Base-by-base conservation (phyloP, 2,113 vertebrate genomes). In the Entelurus aequoreus region DNA sequence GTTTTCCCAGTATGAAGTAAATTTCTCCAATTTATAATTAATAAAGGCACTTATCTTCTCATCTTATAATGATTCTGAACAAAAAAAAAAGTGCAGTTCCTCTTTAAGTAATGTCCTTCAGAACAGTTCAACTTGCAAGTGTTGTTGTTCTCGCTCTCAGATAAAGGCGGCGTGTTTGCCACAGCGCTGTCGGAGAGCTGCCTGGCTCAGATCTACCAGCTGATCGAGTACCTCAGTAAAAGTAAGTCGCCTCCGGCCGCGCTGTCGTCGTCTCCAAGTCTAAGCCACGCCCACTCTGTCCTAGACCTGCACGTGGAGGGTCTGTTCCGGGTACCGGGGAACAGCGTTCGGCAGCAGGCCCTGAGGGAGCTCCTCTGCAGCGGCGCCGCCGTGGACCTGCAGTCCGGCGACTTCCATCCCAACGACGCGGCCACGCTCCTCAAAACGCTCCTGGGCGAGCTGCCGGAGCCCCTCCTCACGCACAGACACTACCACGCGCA, bases 401-500 rank as follows among this genome's bases (percentile, higher is more conserved):
- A 93, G 65, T 93, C 93, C 1, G 95, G 94, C 13, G 93, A 93
- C 47, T 99, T 94, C 88, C 94, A 98, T 74, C 95, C 95, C 60
- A 95, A 98, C 1, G 97, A 99, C 16, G 93, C 94, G 5, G 97
- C 97, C 77, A 94, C 95, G 0, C 76, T 98, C 70, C 92, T 98
- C 68, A 99, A 99, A 85, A 87, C 91, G 69, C 97, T 97, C 80
- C 87, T 99, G 72, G 95, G 95, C n/a, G 96, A 99, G 83, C 89
- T 99, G 71, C 95, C 97, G 0, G 96, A 98, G 72, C 95, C 96
- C 0, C 83, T 99, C 78, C 90, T 99, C 80, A 98, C 96, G 38
- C 94, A 96, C 71, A 90, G 94, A 68, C 97, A 99, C 86, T 97
- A 95, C 82, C 92, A 94, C 6, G 95, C 92, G 12, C 96, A 99